Base-by-base conservation (phyloP, 1,140 invertebrate species). In the Brachionus angularis region DNA sequence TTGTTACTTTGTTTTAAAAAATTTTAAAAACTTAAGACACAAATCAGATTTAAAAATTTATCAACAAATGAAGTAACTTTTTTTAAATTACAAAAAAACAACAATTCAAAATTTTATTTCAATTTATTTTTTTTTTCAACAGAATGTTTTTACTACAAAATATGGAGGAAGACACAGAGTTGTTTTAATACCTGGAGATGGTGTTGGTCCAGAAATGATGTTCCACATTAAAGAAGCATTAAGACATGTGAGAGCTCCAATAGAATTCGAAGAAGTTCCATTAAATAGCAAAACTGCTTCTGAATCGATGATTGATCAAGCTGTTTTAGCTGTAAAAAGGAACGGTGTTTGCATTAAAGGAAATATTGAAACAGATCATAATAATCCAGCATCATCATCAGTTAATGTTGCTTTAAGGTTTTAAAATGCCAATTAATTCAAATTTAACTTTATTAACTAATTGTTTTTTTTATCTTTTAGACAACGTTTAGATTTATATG, bases 141-240 rank as follows among this genome's bases (percentile, higher is more conserved):
- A n/a, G 16, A 29, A 58, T 21, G 34, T 58, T 21, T 58, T 58
- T 23, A 36, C 33, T 18, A 71, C 67, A 7, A 71, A 71, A 46
- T 71, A 71, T 33, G 70, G 70, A 23, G 70, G 70, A 1, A 71
- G 27, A 39, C n/a, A 71, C 46, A 53, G 46, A 39, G 31, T 71
- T 31, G 21, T 47, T 14, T 47, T 71, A 21, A 55, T 71, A n/a
- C 70, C 34, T 3, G 70, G 96, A 42, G 96, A 98, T 86, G 96
- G 96, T 72, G 93, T 99, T 27, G 96, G 96, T 25, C 95, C 96
- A 23, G 96, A 98, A 81, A 82, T 99, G 27, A 89, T 96, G 72
- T 87, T 91, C 75, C 88, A 91, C 2, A 90, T 98, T 23, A 89
- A 92, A 81, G 91, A 93, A 81, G 90, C 98, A 12, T 94, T 98